Base-by-base conservation (phyloP, 1,140 invertebrate genomes). In the Zaprionus vittiger region DNA sequence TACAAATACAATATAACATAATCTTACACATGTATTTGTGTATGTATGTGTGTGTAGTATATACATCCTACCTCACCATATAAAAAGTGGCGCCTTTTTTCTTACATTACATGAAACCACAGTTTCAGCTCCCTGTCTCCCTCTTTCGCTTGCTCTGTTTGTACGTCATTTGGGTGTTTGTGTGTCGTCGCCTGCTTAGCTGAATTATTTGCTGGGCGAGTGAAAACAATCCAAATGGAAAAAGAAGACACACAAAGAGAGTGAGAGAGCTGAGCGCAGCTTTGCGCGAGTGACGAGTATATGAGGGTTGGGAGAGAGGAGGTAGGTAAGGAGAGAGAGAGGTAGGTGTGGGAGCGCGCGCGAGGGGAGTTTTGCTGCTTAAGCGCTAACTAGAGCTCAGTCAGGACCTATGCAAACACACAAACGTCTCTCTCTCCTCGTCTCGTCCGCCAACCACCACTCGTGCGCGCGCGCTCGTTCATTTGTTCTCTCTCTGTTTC, bases 51-150 rank as follows among this genome's bases (percentile, higher is more conserved):
- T 79, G 41, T 72, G 47, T 28, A 60, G 47, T 59, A 61, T 34
- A 64, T 68, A 59, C 66, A 66, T 89, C 85, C 85, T 89, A 89
- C 85, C 85, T 89, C 85, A 89, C 85, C 85, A 80, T 57, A 82
- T 80, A 90, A 90, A 90, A 90, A 89, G 85, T 89, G 85, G 85
- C 81, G 85, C 85, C 85, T 77, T 90, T 86, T 90, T 90, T 85
- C 67, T 66, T 81, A 65, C 9, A 34, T 79, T 70, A 76, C 68
- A 74, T 78, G 69, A 80, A 65, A 63, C 77, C 73, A 59, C 72
- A 11, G 17, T 34, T 11, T 55, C 62, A 38, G 38, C 26, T 59
- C 56, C 54, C 65, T 44, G 20, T 24, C 64, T 52, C 49, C 31
- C 31, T 72, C 54, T 54, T 47, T 52, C 20, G 47, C 41, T 44